Percentiles rank a stretch among this genome's conserved stretches.
phyloP scores from a whole-genome alignment of 1,140 invertebrate species.

The Solenopsis invicta region DNA sequence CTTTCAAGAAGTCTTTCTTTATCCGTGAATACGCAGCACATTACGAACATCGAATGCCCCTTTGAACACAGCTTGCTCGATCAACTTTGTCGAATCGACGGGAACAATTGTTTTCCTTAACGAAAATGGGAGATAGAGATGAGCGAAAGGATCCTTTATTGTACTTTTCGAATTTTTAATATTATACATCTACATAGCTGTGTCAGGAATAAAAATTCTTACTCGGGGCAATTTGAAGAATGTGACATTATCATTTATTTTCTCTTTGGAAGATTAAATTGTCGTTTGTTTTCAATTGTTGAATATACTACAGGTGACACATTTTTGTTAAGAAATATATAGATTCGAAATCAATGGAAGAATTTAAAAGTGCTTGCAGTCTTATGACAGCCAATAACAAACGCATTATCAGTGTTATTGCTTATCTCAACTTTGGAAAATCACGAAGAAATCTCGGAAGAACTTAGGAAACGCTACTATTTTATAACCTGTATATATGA shows the following conservation, averaged over 20 bases:
- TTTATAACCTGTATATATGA: not conserved
- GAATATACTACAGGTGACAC: not conserved
- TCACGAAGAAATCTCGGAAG: not conserved
- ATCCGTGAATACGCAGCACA: not conserved
- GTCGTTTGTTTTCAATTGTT: not conserved
- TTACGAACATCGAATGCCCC: not conserved
- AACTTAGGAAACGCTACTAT: not conserved
- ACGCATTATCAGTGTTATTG: not conserved
- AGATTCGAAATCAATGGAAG: not conserved
- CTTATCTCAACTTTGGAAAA: slow-evolving; percentile 9
- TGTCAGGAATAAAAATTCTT: not conserved
- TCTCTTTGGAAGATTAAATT: not conserved
- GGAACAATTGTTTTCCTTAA: not conserved
- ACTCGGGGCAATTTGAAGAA: not conserved
- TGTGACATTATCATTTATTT: not conserved
- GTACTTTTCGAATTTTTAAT: not conserved
- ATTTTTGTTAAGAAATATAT: not conserved
- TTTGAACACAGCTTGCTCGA: not conserved
- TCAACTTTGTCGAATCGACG: not conserved
- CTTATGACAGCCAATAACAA: not conserved
- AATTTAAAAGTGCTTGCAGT: not conserved
- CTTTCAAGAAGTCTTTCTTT: slow-evolving; percentile 10
- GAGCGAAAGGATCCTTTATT: too few relatives aligned
- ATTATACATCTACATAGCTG: not conserved
- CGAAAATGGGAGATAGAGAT: not conserved